Conservation (phyloP, 2,113 vertebrate species). For the Machaerirhynchus nigripectus region DNA sequence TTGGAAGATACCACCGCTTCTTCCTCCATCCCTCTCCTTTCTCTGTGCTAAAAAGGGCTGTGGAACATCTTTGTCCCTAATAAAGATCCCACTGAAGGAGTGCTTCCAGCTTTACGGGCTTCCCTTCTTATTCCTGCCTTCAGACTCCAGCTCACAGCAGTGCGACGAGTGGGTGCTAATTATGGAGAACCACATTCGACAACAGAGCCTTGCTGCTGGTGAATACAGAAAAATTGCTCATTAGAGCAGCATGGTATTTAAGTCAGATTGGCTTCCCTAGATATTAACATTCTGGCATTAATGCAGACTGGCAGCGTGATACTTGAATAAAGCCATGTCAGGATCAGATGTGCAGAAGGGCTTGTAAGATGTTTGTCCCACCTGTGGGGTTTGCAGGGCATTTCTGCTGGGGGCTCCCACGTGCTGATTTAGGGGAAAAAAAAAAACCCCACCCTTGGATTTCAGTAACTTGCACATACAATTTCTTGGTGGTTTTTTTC, state of each 20-base stretch:
- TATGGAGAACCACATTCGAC: conserved; percentile 4
- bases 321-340: neutral
- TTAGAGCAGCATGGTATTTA: conserved; percentile 56
- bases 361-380: neutral
- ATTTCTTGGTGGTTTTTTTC: neutral
- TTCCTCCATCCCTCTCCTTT: neutral
- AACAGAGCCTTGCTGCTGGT: conserved; percentile 46
- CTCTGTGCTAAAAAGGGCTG: neutral
- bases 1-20: neutral
- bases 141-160: conserved; percentile 25
- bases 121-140: conserved; percentile 23
- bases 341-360: neutral
- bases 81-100: neutral
- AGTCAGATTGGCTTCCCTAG: conserved; percentile 45
- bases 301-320: neutral
- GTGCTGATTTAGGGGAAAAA: neutral
- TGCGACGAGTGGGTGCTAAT: conserved; percentile 53
- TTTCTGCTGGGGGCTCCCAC: neutral
- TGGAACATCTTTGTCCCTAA: neutral
- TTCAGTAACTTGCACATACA: neutral
- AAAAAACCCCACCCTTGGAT: neutral
- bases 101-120: neutral
- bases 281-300: conserved; percentile 36
- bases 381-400: neutral
- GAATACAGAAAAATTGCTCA: conserved; percentile 61